These are phyloP conservation scores for Polymixis flavicincta DNA, from an alignment of 2,888 invertebrate genomes.

Conservation along the genomic window DNA sequence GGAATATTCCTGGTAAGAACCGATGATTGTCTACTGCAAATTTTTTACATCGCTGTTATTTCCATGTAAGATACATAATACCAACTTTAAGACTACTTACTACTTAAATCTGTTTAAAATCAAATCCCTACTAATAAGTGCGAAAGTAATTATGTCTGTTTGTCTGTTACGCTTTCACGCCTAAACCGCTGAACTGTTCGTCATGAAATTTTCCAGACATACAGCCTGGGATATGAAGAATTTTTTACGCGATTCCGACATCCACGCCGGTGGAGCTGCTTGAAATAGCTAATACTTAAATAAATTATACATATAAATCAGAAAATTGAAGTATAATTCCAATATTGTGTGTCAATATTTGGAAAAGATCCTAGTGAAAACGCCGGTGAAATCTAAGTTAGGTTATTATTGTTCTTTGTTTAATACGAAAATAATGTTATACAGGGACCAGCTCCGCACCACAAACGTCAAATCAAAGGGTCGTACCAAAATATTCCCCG, in stretches of 20 bases:
- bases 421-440: neutral
- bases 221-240: too few relatives aligned
- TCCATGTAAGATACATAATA: neutral
- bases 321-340: neutral
- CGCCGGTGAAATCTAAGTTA: too few relatives aligned
- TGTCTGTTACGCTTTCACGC: too few relatives aligned
- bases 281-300: too few relatives aligned
- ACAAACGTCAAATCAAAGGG: neutral
- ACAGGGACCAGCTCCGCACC: conserved; percentile 1
- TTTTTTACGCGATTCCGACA: too few relatives aligned
- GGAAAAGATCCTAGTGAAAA: neutral
- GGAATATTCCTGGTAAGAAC: conserved; percentile 23
- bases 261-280: too few relatives aligned
- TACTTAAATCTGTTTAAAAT: too few relatives aligned
- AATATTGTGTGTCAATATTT: neutral
- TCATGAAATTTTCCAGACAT: too few relatives aligned
- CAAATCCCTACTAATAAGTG: too few relatives aligned
- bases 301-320: neutral
- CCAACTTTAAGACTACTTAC: neutral
- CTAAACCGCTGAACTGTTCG: too few relatives aligned
- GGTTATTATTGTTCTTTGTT: neutral
- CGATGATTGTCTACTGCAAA: neutral
- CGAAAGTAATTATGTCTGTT: too few relatives aligned
- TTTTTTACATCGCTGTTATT: neutral
- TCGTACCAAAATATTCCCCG: neutral